A percentile compares a stretch with the other conserved stretches of the same genome.
These are phyloP conservation scores for Plutella xylostella DNA, from an alignment of 2,888 invertebrate species.

Conservation along the genomic window DNA sequence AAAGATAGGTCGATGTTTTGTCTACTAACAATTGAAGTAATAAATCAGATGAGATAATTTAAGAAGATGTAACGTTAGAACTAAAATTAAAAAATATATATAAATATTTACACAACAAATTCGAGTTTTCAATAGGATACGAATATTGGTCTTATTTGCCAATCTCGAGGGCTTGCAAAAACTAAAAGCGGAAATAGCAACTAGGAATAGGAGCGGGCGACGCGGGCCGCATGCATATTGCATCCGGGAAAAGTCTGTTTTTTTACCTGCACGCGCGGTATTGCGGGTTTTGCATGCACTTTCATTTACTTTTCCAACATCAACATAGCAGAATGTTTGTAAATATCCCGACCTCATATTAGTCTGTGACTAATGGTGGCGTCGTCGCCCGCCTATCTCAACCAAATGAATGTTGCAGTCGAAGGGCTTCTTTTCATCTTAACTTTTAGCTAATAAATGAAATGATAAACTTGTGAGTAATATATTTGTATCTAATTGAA, in stretches of 20 bases:
- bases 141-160: too few relatives aligned
- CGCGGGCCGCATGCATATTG: neutral
- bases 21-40: too few relatives aligned
- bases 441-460: neutral
- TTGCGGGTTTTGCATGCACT: conserved; percentile 3
- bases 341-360: conserved; percentile 1
- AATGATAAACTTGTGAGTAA: too few relatives aligned
- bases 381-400: neutral
- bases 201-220: neutral
- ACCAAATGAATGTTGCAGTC: too few relatives aligned
- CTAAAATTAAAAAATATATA: neutral
- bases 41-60: too few relatives aligned
- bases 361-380: neutral
- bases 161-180: too few relatives aligned
- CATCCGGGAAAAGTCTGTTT: neutral
- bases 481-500: too few relatives aligned
- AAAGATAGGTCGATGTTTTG: conserved; percentile 20
- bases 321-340: neutral
- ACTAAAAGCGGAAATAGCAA: too few relatives aligned
- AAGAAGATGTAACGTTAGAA: neutral
- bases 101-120: too few relatives aligned
- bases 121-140: too few relatives aligned
- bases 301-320: conserved; percentile 1
- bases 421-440: too few relatives aligned
- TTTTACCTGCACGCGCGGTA: neutral